Evolutionary conservation across 1,140 invertebrate species (phyloP), one percentile per base, ranked within the genome.

Genomic region (Pseudomyrmex dendroicus): DNA sequence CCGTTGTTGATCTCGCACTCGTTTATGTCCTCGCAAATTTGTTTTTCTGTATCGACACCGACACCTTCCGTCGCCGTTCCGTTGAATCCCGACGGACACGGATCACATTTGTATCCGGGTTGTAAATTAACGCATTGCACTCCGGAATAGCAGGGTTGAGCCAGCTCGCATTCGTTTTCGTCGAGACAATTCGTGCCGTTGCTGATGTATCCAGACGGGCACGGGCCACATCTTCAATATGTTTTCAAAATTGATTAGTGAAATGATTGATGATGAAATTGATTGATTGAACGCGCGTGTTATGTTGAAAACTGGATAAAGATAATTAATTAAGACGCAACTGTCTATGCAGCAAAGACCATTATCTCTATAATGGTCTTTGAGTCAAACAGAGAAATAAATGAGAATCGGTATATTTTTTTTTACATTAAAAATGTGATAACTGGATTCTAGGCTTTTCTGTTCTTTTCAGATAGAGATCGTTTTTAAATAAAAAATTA

Each of bases 101-200:
- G 92, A 2, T 96, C 96, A 89, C 97, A 97, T 67, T 91, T 95
- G 93, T 98, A 99, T 17, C 98, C 98, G 0, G 98, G 98, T 17
- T 95, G 95, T 0, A 97, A 94, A 92, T 99, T 99, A 22, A 95
- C 95, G 91, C 98, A 99, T 2, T 95, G 95, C 0, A 97, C 96
- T 73, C 96, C 93, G 0, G 96, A 96, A 91, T 98, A 97, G 90
- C 98, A 99, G 0, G 98, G 98, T 74, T 96, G 95, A 8, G 96
- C 97, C 5, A 98, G 90, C 64, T 97, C 96, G 93, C 98, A 99
- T 96, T 98, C 98, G 91, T 98, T 97, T 46, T 98, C 94, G 91
- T 98, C 97, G 17, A 94, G 91, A 89, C 98, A 98, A 10, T 94
- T 91, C 0, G 96, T 96, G 17, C 98, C 98, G 91, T 99, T 98